These are phyloP conservation scores for Osmoderma eremita DNA, from an alignment of 2,888 invertebrate genomes.

Conservation along the genomic window DNA sequence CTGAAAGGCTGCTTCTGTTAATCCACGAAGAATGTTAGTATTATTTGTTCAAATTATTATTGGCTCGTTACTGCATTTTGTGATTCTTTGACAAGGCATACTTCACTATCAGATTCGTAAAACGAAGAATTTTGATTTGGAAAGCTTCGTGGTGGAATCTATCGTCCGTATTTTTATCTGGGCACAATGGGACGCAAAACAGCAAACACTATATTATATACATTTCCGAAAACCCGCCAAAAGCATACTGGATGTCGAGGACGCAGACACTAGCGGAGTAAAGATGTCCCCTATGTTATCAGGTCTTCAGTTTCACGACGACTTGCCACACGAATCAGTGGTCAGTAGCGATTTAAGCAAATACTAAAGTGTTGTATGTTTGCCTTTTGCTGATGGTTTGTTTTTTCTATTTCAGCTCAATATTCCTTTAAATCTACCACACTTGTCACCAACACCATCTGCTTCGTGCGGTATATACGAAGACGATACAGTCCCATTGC, in stretches of 20 bases:
- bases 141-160: slow-evolving; percentile 61
- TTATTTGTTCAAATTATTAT: slow-evolving; percentile 10
- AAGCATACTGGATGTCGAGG: slow-evolving; percentile 73
- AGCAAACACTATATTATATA: slow-evolving; percentile 85
- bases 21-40: slow-evolving; percentile 79
- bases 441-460: slow-evolving; percentile 68
- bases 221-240: slow-evolving; percentile 78
- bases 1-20: slow-evolving; percentile 76
- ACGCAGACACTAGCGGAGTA: slow-evolving; percentile 70
- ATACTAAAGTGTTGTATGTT: background rate
- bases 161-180: slow-evolving; percentile 80
- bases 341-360: slow-evolving; percentile 67
- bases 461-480: slow-evolving; percentile 74
- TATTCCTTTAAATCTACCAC: slow-evolving; percentile 84
- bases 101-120: slow-evolving; percentile 59
- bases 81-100: slow-evolving; percentile 56
- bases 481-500: slow-evolving; percentile 81
- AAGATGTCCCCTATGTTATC: slow-evolving; percentile 79
- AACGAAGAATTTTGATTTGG: slow-evolving; percentile 44
- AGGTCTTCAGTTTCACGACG: slow-evolving; percentile 87
- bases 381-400: background rate
- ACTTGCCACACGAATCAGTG: slow-evolving; percentile 87
- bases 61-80: background rate
- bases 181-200: slow-evolving; percentile 86
- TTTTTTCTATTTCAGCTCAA: slow-evolving; percentile 71